Base-by-base conservation (phyloP, 1,140 invertebrate genomes). In the Drosophila pseudoobscura region DNA sequence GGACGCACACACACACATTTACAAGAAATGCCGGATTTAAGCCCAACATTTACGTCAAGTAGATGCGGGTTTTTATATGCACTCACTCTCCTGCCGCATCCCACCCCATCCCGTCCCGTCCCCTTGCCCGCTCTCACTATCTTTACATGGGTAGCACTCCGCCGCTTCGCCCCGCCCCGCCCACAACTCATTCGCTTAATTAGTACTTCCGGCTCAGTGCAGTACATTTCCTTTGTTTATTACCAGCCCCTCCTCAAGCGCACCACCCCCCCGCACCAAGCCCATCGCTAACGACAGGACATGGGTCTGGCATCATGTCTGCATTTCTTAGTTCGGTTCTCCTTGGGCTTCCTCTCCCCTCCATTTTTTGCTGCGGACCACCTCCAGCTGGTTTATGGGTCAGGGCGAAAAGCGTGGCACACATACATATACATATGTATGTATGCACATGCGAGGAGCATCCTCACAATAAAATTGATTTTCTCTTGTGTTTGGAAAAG, bases 1-100 rank as follows among this genome's bases (percentile, higher is more conserved):
- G 31, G 8, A 53, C 26, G 61, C 26, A 60, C 22, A 49, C 26
- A 60, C 22, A 49, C 11, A 66, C 20, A 45, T 15, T 45, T 50
- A 50, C 46, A 73, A 72, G 65, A 72, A 80, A 73, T 60, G 72
- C 69, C 75, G 63, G 75, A 87, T 82, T 88, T 87, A 88, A 87
- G 83, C 78, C 78, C 75, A 88, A 82, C 82, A 88, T 87, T 87
- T 88, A 87, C 82, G 82, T 82, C 82, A 87, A 87, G 78, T 82
- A 69, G 83, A 70, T 82, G 74, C 75, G 72, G 78, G 69, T 71
- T 70, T 76, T 77, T 76, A 76, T 76, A 69, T 50, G 43, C 52
- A 54, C 49, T 56, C 54, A 26, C 54, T 39, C 35, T 39, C 35
- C 35, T 39, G 31, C 9, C 9, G 9, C 31, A 11, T 35, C 2